Base-by-base conservation (phyloP, 2,888 invertebrate genomes). In the Zygaena filipendulae region DNA sequence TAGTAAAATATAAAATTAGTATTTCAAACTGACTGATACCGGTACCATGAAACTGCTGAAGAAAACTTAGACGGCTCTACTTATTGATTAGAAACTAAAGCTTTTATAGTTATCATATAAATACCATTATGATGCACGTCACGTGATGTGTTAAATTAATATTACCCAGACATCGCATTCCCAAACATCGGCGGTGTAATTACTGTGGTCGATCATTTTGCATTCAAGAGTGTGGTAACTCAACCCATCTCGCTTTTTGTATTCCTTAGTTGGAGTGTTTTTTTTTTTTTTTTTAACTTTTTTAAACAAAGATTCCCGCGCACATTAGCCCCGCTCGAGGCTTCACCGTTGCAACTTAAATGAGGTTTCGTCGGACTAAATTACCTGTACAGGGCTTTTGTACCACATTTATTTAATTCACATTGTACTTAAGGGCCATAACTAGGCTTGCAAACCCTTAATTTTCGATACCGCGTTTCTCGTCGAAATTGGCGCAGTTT, bases 351-450 rank as follows among this genome's bases (percentile, higher is more conserved):
- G 60, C 59, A 50, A 51, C 58, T 58, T 68, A 74, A 77, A 75
- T 75, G 69, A 74, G 67, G 64, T 66, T 64, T 60, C 59, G 63
- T 56, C 62, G 69, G 49, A 59, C 74, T 62, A 77, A 79, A 79
- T 77, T 77, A 72, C 66, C 72, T 50, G 59, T 57, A 57, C 53
- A 52, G 58, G 52, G 60, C 53, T 55, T 60, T 62, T 62, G 66
- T 66, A 59, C 62, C 55, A 43, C 67, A 60, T 69, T 68, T 71
- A 72, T 72, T 74, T 72, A 72, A 68, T 67, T 72, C 75, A 71
- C 67, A 61, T 77, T 71, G 75, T 70, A 79, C 69, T 79, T 79
- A 79, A 59, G 68, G 63, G 74, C 63, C 68, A 75, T 75, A 77
- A 75, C 70, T 68, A 71, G 58, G 52, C 54, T 52, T 53, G 43